Base-by-base conservation (phyloP, 1,140 invertebrate genomes). In the Trichonephila clavipes region DNA sequence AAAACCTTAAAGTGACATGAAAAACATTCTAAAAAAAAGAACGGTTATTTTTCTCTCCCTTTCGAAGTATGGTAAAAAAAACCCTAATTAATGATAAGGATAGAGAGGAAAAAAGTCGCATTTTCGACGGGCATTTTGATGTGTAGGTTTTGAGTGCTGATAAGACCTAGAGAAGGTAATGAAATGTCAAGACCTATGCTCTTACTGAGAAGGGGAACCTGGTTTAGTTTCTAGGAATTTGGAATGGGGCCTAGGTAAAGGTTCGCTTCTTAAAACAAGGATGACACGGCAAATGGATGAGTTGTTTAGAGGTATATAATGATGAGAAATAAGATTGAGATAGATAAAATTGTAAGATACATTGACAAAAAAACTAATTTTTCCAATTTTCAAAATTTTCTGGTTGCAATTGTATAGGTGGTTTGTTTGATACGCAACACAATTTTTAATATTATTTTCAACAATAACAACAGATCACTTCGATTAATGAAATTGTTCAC, bases 181-280 rank as follows among this genome's bases (percentile, higher is more conserved):
- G 72, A 90, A 81, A 90, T 81, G 89, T 89, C 89, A 90, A 82
- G 89, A 90, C 44, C 69, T 40, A 24, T 81, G 69, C 40, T 88
- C 14, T 28, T 61, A 34, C 85, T 62, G 58, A 19, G 87, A 69
- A 44, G 28, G 28, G 51, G 66, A 77, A 34, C 51, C 58, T 44
- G 89, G n/a, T 61, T 88, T 66, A 34, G 24, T 81, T 90, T 90
- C 72, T 24, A 81, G 58, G 72, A 90, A 89, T 72, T 72, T 24
- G 19, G 40, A 18, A 19, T 58, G 69, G 28, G 72, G 72, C 72
- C 62, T 34, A 7, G 10, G 6, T 69, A 58, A 16, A 59, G 59
- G 85, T n/a, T 64, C 61, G 18, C 14, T 87, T 58, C 44, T 34
- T 18, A 40, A 66, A 66, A 66, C 21, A 66, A 34, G 5, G 8